Evolutionary conservation across 2,797 vertebrate genomes (phyloP), one percentile per base, ranked within the genome.

Genomic region (Fistularia tabacaria): DNA sequence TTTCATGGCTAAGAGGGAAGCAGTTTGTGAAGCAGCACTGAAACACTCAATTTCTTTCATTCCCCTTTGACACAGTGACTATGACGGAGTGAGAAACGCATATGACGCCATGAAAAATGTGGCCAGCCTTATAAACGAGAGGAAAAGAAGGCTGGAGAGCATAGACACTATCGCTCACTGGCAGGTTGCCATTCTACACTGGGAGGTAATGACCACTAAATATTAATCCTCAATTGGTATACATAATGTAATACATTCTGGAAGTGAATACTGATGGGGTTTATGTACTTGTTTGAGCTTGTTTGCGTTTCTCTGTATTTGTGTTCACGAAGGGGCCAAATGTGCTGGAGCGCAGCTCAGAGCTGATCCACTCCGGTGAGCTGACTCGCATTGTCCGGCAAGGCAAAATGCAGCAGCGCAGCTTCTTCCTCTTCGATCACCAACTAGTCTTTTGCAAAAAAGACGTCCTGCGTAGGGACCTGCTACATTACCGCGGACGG

Each of bases 351-450:
- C 90, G 92, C 74, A 99, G 97, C 82, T 98, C 96, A 0, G 94
- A 98, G 76, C 81, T 99, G 62, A 96, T 99, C 84, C 94, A 98
- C 76, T 97, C 95, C 0, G 97, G 96, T 7, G 97, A 98, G 62
- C 80, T 99, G 81, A 94, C 91, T 41, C 93, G 89, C 59, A 59
- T 94, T 54, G 84, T 93, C 10, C 92, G 90, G 57, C 93, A 95
- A 45, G 93, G 96, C 63, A 96, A 92, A 86, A 94, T 91, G 70
- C 97, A 98, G 76, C 97, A 97, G 78, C 95, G 97, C 79, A 94
- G 89, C 55, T 97, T 94, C 89, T 99, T 99, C 85, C 91, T 99
- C 50, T 99, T 99, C 40, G 97, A 99, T 89, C 97, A 99, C 83
- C 97, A 99, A 80, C 81, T 99, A 63, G 92, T 98, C 41, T 94